Percentiles rank a stretch among this genome's conserved stretches.
phyloP scores from a whole-genome alignment of 35 echinoderm and acorn worm species.

The Lytechinus pictus region DNA sequence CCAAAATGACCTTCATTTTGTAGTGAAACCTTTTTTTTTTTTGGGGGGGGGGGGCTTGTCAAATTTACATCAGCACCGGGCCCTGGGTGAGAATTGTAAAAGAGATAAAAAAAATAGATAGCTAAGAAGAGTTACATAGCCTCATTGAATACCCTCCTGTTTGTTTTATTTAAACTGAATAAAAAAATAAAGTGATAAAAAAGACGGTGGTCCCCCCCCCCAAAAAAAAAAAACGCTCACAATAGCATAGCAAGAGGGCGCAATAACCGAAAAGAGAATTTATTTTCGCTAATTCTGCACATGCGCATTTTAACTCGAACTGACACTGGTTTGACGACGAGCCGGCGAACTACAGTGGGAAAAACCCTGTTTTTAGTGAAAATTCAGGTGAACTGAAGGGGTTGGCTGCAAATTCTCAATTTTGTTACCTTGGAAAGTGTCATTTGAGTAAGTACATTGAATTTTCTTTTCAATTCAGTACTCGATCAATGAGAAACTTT shows the following conservation, averaged over 20 bases:
- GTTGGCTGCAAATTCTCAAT: background rate
- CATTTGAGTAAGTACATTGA: background rate
- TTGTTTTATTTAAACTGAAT: too few relatives aligned
- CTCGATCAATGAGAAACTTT: background rate
- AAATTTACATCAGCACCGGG: too few relatives aligned
- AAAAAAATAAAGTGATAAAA: too few relatives aligned
- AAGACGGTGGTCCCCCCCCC: too few relatives aligned
- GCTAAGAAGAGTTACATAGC: too few relatives aligned
- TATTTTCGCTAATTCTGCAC: background rate
- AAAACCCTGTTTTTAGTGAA: background rate
- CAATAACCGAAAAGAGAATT: background rate
- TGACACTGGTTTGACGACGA: constrained; percentile 8
- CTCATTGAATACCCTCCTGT: too few relatives aligned
- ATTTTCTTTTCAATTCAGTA: background rate
- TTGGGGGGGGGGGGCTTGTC: too few relatives aligned
- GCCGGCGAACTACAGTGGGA: background rate
- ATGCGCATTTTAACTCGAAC: background rate
- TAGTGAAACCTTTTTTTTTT: too few relatives aligned
- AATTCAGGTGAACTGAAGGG: background rate
- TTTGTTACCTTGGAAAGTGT: background rate
- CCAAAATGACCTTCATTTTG: too few relatives aligned
- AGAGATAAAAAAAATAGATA: too few relatives aligned
- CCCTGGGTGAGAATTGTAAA: too few relatives aligned
- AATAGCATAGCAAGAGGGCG: background rate
- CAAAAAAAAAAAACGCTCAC: too few relatives aligned